Evolutionary conservation across 2,113 vertebrate species (phyloP).

Genomic region (Charina bottae): DNA sequence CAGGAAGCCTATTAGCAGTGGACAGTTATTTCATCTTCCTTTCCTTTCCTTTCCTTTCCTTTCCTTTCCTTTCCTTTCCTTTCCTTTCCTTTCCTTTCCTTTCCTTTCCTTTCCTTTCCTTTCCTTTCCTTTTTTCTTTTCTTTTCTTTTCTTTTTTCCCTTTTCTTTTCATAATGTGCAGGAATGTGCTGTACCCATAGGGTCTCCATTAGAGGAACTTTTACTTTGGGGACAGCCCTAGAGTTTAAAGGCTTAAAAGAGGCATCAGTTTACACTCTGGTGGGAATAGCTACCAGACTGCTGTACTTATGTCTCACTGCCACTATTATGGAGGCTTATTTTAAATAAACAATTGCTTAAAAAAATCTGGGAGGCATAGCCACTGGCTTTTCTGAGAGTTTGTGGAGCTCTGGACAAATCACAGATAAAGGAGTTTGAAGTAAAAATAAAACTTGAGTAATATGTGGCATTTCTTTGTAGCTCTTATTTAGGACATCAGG

Average conservation of each 20-base stretch:
- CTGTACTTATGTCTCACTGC: conserved; percentile 79
- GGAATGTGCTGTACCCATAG: conserved; percentile 90
- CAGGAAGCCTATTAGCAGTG: conserved; percentile 86
- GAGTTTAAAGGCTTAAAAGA: conserved; percentile 84
- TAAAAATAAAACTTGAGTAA: conserved; percentile 55
- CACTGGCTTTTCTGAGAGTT: conserved; percentile 70
- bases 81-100: conserved; percentile 56
- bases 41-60: conserved; percentile 79
- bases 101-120: too few relatives aligned
- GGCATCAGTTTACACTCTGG: conserved; percentile 89
- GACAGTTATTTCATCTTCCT: conserved; percentile 91
- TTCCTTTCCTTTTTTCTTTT: conserved; percentile 80
- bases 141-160: conserved; percentile 82
- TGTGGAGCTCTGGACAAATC: conserved; percentile 63
- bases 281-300: conserved; percentile 83
- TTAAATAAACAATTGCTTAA: conserved; percentile 81
- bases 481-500: not conserved
- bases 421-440: conserved; percentile 58
- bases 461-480: not conserved
- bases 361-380: conserved; percentile 56
- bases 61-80: conserved; percentile 81
- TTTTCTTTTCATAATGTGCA: conserved; percentile 89
- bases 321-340: conserved; percentile 79
- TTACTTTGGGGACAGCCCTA: conserved; percentile 81
- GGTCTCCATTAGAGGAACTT: conserved; percentile 93